phyloP scores from a whole-genome alignment of 1,140 invertebrate species.

The Temnothorax longispinosus region DNA sequence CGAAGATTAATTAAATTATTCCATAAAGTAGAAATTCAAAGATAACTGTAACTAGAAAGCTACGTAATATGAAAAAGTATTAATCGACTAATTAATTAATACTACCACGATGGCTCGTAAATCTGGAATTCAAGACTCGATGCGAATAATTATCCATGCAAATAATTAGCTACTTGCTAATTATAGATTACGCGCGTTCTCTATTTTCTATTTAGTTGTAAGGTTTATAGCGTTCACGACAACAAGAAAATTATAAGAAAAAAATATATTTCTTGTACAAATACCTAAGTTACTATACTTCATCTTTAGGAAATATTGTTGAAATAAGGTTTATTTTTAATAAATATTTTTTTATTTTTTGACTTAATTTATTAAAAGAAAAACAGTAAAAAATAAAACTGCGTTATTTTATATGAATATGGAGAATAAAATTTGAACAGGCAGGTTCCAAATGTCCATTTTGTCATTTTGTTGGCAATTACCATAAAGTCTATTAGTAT shows the following conservation, averaged over 20 bases:
- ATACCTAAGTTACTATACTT: background rate
- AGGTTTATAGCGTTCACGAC: background rate
- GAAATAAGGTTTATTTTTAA: slow-evolving; percentile 1
- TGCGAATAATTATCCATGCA: background rate
- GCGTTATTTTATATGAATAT: background rate
- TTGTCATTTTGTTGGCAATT: background rate
- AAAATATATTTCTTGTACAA: background rate
- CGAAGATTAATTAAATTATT: slow-evolving; percentile 9
- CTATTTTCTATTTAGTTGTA: background rate
- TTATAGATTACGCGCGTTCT: background rate
- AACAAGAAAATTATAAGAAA: background rate
- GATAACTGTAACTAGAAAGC: slow-evolving; percentile 6
- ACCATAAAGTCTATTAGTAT: slow-evolving; percentile 20
- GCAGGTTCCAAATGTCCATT: background rate
- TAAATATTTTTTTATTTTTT: background rate
- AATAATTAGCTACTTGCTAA: slow-evolving; percentile 20
- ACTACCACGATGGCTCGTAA: background rate
- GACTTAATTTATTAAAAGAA: background rate
- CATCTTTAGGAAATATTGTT: background rate
- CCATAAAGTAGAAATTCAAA: background rate
- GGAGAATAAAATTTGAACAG: background rate
- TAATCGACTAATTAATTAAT: slow-evolving; percentile 36
- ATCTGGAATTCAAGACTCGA: background rate
- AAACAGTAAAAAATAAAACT: background rate
- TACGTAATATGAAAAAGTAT: background rate